A percentile compares a stretch with the other conserved stretches of the same genome.
phyloP scores from a whole-genome alignment of 2,797 vertebrate genomes.

The Sebastes itinus region DNA sequence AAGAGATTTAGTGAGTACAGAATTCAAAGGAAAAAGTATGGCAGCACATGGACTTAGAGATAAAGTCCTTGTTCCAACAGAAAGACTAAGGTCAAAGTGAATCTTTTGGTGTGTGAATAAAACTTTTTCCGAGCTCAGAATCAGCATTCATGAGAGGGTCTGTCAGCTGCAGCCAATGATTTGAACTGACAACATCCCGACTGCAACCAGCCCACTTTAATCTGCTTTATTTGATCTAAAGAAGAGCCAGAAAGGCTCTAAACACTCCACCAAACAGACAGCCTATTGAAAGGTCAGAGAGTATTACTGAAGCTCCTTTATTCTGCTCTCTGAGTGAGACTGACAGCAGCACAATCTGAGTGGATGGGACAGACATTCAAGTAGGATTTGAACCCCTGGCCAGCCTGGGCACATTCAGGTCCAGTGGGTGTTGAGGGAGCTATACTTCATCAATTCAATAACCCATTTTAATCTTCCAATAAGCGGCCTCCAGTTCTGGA shows the following conservation, averaged over 20 bases:
- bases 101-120: too few species aligned
- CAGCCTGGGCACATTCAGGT: background rate
- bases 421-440: background rate
- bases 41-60: too few species aligned
- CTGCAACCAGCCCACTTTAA: background rate
- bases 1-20: too few species aligned
- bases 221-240: background rate
- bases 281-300: background rate
- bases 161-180: constrained; percentile 1
- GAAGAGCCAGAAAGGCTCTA: background rate
- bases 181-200: constrained; percentile 3
- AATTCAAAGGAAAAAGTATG: too few species aligned
- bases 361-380: background rate
- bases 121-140: background rate
- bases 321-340: background rate
- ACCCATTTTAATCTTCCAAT: constrained; percentile 18
- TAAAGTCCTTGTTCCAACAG: too few species aligned
- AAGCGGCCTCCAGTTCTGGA: background rate
- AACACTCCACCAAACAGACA: background rate
- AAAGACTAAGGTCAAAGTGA: too few species aligned
- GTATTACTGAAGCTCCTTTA: background rate
- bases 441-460: constrained; percentile 26
- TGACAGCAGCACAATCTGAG: background rate
- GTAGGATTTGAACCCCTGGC: background rate
- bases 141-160: constrained; percentile 7